A percentile compares a stretch with the other conserved stretches of the same genome.
These are phyloP conservation scores for Holacanthus passer DNA, from an alignment of 2,113 vertebrate species.

Conservation along the genomic window DNA sequence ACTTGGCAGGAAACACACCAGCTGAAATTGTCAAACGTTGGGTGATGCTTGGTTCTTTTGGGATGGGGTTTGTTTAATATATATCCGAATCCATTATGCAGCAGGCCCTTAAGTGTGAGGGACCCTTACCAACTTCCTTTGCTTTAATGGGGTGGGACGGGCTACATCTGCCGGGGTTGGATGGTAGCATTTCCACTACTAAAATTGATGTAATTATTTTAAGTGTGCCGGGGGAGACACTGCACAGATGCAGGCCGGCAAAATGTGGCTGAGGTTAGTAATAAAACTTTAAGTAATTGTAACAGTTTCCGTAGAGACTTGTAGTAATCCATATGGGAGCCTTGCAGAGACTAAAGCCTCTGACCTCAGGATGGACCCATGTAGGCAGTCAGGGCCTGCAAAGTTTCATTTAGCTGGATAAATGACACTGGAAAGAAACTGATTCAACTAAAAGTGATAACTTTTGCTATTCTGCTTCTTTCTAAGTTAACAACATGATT, in stretches of 20 bases:
- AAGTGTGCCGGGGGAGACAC: constrained; percentile 63
- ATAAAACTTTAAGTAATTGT: constrained; percentile 72
- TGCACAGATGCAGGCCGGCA: constrained; percentile 53
- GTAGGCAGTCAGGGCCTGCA: constrained; percentile 21
- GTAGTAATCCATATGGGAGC: constrained; percentile 62
- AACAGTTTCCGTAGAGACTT: constrained; percentile 61
- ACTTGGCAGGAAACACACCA: too few species aligned
- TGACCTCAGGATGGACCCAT: constrained; percentile 56
- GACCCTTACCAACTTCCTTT: neutral
- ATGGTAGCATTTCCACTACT: constrained; percentile 22
- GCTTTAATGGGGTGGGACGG: constrained; percentile 5
- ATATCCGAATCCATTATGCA: neutral
- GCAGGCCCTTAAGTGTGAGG: neutral
- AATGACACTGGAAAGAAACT: constrained; percentile 26
- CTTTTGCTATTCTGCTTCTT: constrained; percentile 9
- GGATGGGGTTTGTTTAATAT: neutral
- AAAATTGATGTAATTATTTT: constrained; percentile 68
- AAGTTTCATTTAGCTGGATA: constrained; percentile 48
- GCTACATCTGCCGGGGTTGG: constrained; percentile 37
- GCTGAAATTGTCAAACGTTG: neutral
- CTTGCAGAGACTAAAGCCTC: constrained; percentile 63
- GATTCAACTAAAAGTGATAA: constrained; percentile 38
- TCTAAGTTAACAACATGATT: constrained; percentile 6
- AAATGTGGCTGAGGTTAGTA: constrained; percentile 57
- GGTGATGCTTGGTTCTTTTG: neutral